phyloP scores from a whole-genome alignment of 2,797 vertebrate genomes.

The Propithecus perrieri region DNA sequence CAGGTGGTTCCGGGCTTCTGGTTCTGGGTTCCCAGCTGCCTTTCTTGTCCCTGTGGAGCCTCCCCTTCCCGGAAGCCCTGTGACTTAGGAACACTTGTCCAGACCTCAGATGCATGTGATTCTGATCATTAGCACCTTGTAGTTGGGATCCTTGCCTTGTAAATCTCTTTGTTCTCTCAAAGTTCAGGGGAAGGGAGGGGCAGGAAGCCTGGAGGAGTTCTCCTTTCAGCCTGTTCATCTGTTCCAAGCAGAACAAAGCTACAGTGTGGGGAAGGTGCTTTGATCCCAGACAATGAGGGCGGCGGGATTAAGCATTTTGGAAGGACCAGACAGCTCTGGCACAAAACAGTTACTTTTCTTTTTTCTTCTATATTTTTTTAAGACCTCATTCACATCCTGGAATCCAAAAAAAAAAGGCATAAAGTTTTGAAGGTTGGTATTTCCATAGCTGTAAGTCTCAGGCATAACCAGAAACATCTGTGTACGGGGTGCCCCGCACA shows the following conservation, averaged over 20 bases:
- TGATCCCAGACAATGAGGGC: constrained; percentile 68
- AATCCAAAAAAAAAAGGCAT: constrained; percentile 41
- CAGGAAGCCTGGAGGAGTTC: constrained; percentile 49
- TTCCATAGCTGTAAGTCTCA: background rate
- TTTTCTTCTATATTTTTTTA: background rate
- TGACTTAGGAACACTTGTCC: background rate
- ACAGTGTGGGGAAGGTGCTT: constrained; percentile 21
- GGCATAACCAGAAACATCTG: background rate
- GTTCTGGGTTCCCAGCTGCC: background rate
- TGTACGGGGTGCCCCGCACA: background rate
- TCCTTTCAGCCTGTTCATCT: constrained; percentile 21
- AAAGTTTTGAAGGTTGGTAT: constrained; percentile 40
- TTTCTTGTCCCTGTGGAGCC: rapidly evolving
- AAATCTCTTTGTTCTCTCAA: constrained; percentile 72
- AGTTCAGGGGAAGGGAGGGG: constrained; percentile 55
- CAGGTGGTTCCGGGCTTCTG: background rate
- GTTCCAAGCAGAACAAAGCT: constrained; percentile 68
- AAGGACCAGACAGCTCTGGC: constrained; percentile 60
- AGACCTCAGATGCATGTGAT: background rate
- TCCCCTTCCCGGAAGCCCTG: background rate
- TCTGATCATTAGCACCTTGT: constrained; percentile 69
- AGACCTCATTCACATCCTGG: constrained; percentile 42
- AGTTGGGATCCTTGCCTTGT: constrained; percentile 61
- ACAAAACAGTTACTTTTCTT: constrained; percentile 64
- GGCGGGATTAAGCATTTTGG: constrained; percentile 69